These are phyloP conservation scores for Chelon auratus DNA, from an alignment of 2,797 vertebrate species.

Conservation along the genomic window DNA sequence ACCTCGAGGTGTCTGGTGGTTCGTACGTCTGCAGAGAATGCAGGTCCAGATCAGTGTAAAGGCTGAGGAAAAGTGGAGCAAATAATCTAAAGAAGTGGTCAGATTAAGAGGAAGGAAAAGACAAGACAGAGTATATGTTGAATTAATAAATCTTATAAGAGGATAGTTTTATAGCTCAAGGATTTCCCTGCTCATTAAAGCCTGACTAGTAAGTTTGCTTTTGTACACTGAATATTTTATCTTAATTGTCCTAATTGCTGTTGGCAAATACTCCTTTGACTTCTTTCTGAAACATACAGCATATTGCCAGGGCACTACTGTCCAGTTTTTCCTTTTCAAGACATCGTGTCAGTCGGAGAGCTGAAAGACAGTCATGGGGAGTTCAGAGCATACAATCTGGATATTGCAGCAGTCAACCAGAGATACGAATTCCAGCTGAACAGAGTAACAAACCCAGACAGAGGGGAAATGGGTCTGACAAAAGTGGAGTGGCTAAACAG, in stretches of 20 bases:
- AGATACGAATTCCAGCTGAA: slow-evolving; percentile 50
- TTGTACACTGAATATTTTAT: neutral
- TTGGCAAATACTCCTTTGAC: neutral
- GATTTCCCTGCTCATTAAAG: slow-evolving; percentile 14
- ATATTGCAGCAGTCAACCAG: slow-evolving; percentile 45
- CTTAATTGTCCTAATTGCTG: neutral
- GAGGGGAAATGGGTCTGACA: slow-evolving; percentile 58
- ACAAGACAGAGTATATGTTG: slow-evolving; percentile 27
- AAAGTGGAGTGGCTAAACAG: slow-evolving; percentile 65
- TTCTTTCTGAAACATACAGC: slow-evolving; percentile 5
- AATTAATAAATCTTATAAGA: slow-evolving; percentile 30
- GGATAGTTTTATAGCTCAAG: slow-evolving; percentile 38
- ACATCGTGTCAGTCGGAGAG: slow-evolving; percentile 17
- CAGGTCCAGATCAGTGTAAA: slow-evolving; percentile 32
- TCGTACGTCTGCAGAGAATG: slow-evolving; percentile 32
- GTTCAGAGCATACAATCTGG: slow-evolving; percentile 54
- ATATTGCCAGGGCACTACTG: neutral
- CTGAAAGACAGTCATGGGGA: slow-evolving; percentile 31
- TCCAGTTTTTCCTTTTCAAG: neutral
- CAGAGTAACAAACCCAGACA: slow-evolving; percentile 62
- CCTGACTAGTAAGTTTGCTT: neutral
- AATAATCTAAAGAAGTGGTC: no score
- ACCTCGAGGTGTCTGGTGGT: slow-evolving; percentile 23
- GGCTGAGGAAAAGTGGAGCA: slow-evolving; percentile 26
- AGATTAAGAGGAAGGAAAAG: slow-evolving; percentile 20